A percentile compares a stretch with the other conserved stretches of the same genome.
Conservation (phyloP, 1,140 invertebrate genomes). For the Capitella teleta region DNA sequence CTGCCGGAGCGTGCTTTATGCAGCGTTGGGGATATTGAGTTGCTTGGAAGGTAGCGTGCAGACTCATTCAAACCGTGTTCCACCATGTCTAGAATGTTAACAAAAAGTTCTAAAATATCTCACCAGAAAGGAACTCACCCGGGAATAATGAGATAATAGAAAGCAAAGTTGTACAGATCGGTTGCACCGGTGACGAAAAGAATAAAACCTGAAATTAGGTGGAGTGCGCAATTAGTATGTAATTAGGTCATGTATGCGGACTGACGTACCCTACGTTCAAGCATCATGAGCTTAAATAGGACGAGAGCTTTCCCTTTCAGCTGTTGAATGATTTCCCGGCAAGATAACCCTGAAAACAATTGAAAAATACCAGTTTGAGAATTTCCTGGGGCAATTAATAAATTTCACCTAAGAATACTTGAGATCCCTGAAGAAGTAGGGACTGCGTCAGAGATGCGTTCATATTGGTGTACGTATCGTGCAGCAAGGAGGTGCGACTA, state of each 20-base stretch:
- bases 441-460: slow-evolving; percentile 66
- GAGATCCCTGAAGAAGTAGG: slow-evolving; percentile 54
- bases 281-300: slow-evolving; percentile 82
- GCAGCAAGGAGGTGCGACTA: slow-evolving; percentile 63
- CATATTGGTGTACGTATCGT: slow-evolving; percentile 85
- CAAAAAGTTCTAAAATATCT: background rate
- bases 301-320: slow-evolving; percentile 87
- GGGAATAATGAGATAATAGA: slow-evolving; percentile 84
- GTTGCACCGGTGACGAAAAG: slow-evolving; percentile 82
- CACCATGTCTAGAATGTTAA: slow-evolving; percentile 44
- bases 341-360: slow-evolving; percentile 59
- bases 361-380: background rate
- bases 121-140: slow-evolving; percentile 46
- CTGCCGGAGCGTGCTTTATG: slow-evolving; percentile 12
- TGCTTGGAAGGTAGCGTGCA: slow-evolving; percentile 53
- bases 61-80: slow-evolving; percentile 75
- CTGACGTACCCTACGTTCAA: slow-evolving; percentile 76
- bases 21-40: slow-evolving; percentile 26
- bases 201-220: slow-evolving; percentile 55
- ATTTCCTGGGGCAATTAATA: background rate
- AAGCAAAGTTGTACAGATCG: slow-evolving; percentile 73
- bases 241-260: too few relatives aligned
- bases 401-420: slow-evolving; percentile 66
- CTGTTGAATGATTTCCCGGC: slow-evolving; percentile 64
- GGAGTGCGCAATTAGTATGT: too few relatives aligned